phyloP scores from a whole-genome alignment of 2,888 invertebrate genomes.

The Alviniconcha strummeri region DNA sequence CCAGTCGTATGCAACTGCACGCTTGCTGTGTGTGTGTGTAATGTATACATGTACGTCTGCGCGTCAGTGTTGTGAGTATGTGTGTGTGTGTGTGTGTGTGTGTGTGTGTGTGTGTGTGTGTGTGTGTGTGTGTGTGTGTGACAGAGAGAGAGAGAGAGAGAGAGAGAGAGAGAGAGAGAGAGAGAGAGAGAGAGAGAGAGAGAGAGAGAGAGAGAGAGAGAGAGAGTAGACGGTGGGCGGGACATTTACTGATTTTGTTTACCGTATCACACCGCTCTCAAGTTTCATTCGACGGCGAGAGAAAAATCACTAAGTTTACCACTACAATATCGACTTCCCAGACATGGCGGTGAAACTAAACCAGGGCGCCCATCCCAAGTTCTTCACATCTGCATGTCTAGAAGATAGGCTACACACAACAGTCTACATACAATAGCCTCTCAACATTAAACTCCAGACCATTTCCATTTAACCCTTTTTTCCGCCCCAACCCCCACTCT shows the following conservation, averaged over 20 bases:
- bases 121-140: background rate
- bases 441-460: too few species aligned
- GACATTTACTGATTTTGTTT: background rate
- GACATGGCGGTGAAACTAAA: too few species aligned
- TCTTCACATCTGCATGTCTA: too few species aligned
- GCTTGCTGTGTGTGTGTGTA: background rate
- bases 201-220: background rate
- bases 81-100: slow-evolving; percentile 16
- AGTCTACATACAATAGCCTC: too few species aligned
- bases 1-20: background rate
- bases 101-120: slow-evolving; percentile 7
- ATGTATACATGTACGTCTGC: background rate
- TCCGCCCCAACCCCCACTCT: too few species aligned
- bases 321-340: too few species aligned
- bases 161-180: background rate
- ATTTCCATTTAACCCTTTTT: too few species aligned
- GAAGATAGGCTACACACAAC: too few species aligned
- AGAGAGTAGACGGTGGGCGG: background rate
- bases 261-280: background rate
- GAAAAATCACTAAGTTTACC: too few species aligned
- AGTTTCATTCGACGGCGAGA: background rate
- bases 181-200: background rate
- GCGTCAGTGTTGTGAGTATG: slow-evolving; percentile 3
- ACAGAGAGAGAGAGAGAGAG: background rate
- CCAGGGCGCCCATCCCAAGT: too few species aligned